Percentiles rank a stretch among this genome's conserved stretches.
These are phyloP conservation scores for Meganola albula DNA, from an alignment of 2,888 invertebrate genomes.

Conservation along the genomic window DNA sequence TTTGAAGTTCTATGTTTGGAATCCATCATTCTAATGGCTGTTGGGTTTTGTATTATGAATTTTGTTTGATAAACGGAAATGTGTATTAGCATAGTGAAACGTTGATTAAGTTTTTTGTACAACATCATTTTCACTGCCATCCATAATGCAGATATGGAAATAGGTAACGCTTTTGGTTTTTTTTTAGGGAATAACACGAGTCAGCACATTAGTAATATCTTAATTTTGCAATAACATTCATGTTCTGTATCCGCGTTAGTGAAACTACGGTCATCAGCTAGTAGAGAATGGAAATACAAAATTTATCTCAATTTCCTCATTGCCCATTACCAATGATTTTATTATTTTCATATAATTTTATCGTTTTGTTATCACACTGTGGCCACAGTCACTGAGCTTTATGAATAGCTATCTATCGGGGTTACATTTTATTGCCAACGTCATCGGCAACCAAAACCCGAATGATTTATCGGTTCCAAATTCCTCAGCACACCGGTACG, in stretches of 20 bases:
- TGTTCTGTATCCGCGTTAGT: too few relatives aligned
- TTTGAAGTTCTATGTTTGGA: constrained; percentile 47
- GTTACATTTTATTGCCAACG: constrained; percentile 38
- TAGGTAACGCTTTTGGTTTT: too few relatives aligned
- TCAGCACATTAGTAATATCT: too few relatives aligned
- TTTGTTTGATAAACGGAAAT: constrained; percentile 25
- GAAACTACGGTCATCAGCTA: too few relatives aligned
- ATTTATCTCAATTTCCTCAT: too few relatives aligned
- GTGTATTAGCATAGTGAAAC: constrained; percentile 17
- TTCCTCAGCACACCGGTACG: constrained; percentile 46
- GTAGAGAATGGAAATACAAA: too few relatives aligned
- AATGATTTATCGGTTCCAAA: constrained; percentile 64
- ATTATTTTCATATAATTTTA: constrained; percentile 4
- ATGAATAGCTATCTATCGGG: constrained; percentile 35
- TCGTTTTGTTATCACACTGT: constrained; percentile 11
- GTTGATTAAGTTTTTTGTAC: too few relatives aligned
- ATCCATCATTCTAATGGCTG: constrained; percentile 43
- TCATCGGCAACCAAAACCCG: constrained; percentile 50
- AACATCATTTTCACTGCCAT: too few relatives aligned
- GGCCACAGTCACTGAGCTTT: constrained; percentile 12
- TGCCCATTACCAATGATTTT: too few relatives aligned
- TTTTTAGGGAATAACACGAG: too few relatives aligned
- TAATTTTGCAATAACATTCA: too few relatives aligned
- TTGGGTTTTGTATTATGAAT: constrained; percentile 25
- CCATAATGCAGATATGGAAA: too few relatives aligned